These are phyloP conservation scores for Corticium candelabrum DNA, from an alignment of 37 sponge, comb jelly and placozoan species.

Conservation along the genomic window DNA sequence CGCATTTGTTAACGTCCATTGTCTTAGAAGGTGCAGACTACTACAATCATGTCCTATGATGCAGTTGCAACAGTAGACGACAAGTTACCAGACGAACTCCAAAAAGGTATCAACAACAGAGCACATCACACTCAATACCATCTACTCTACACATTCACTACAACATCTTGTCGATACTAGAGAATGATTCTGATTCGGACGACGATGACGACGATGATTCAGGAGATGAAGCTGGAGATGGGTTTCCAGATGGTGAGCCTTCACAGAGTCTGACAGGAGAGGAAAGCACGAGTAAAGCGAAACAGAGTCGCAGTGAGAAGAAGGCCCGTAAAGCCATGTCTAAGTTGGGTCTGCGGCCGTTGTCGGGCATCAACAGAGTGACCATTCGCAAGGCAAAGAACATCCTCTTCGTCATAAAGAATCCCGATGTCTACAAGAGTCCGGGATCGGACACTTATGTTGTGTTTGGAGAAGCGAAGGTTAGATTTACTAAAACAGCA, in stretches of 20 bases:
- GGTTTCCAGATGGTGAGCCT: background rate
- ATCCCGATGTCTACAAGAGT: constrained; percentile 96
- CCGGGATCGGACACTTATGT: constrained; percentile 91
- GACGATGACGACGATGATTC: background rate
- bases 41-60: too few species aligned
- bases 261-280: background rate
- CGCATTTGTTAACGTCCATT: too few species aligned
- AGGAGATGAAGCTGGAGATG: background rate
- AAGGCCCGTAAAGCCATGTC: constrained; percentile 89
- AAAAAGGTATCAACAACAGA: too few species aligned
- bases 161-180: too few species aligned
- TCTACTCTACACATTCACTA: too few species aligned
- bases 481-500: constrained; percentile 13
- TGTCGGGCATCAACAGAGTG: constrained; percentile 76
- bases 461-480: constrained; percentile 97
- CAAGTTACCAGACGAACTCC: too few species aligned
- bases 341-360: constrained; percentile 76
- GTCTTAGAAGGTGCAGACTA: too few species aligned
- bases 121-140: too few species aligned
- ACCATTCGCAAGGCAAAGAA: constrained; percentile 92
- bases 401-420: constrained; percentile 90
- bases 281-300: constrained; percentile 54
- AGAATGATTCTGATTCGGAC: too few species aligned
- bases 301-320: constrained; percentile 93
- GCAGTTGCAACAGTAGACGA: too few species aligned